Evolutionary conservation across 2,113 vertebrate genomes (phyloP).

Genomic region (Plotosus lineatus): DNA sequence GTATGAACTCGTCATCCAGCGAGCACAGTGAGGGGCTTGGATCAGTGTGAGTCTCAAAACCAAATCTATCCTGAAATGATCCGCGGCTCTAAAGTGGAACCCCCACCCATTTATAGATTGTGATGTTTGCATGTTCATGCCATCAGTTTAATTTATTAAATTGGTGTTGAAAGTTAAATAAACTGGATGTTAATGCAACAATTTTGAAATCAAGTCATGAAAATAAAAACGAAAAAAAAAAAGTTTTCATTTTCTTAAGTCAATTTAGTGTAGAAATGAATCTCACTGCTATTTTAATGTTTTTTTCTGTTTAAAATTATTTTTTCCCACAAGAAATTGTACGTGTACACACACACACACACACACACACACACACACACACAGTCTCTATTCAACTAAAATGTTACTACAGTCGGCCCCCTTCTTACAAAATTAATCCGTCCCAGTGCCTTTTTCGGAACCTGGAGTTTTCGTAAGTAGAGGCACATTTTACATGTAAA

Average conservation of each 20-base stretch:
- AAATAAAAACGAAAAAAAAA: neutral
- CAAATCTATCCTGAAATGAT: conserved; percentile 46
- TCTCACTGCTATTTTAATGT: too few relatives aligned
- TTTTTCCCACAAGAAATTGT: too few relatives aligned
- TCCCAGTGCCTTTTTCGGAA: too few relatives aligned
- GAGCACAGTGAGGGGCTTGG: conserved; percentile 39
- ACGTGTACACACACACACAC: too few relatives aligned
- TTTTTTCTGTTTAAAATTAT: neutral
- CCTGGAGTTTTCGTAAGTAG: too few relatives aligned
- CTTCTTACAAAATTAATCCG: too few relatives aligned
- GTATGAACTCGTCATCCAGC: conserved; percentile 41
- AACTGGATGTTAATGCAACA: conserved; percentile 60
- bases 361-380: too few relatives aligned
- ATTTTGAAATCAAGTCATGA: neutral
- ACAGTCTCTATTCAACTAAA: neutral
- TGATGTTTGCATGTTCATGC: conserved; percentile 76
- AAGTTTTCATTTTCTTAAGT: neutral
- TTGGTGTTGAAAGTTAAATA: conserved; percentile 66
- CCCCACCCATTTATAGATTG: conserved; percentile 68
- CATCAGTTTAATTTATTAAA: conserved; percentile 85
- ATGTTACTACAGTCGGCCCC: too few relatives aligned
- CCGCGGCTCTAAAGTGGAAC: conserved; percentile 18
- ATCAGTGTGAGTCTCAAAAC: conserved; percentile 51
- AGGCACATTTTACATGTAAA: too few relatives aligned
- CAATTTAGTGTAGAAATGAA: too few relatives aligned